Evolutionary conservation across 2,888 invertebrate species (phyloP).

Genomic region (Epistrophe grossulariae): DNA sequence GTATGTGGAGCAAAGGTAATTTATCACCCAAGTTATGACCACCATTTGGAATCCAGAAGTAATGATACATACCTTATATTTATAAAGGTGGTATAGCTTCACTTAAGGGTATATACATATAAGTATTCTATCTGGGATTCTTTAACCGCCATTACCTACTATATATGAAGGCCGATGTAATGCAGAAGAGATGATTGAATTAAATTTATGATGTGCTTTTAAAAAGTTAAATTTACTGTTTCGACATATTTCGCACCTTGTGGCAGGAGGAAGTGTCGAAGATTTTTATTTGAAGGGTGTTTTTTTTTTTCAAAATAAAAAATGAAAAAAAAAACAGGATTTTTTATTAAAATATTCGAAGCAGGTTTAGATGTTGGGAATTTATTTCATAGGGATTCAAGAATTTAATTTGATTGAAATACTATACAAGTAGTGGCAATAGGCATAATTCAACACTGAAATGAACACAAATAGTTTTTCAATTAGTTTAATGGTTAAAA

Average conservation of each 20-base stretch:
- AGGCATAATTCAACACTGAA: background rate
- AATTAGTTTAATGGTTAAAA: background rate
- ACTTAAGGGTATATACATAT: background rate
- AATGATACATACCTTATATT: background rate
- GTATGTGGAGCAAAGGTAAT: slow-evolving; percentile 71
- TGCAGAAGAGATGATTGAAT: slow-evolving; percentile 43
- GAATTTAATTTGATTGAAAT: background rate
- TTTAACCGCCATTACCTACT: background rate
- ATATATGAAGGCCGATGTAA: slow-evolving; percentile 21
- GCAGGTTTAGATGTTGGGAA: background rate
- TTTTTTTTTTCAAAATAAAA: background rate
- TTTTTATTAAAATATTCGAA: slow-evolving; percentile 11
- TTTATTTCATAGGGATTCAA: background rate
- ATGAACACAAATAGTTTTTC: background rate
- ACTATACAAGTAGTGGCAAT: background rate
- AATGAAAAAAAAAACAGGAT: background rate
- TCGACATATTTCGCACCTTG: slow-evolving; percentile 25
- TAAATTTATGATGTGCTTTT: slow-evolving; percentile 49
- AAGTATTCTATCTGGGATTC: slow-evolving; percentile 3
- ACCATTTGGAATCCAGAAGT: slow-evolving; percentile 39
- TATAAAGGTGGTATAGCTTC: background rate
- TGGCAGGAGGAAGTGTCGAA: slow-evolving; percentile 20
- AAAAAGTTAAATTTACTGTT: slow-evolving; percentile 41
- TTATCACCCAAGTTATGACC: slow-evolving; percentile 72
- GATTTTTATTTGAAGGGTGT: slow-evolving; percentile 11